Evolutionary conservation across 2,888 invertebrate genomes (phyloP).

Genomic region (Acanthosepion esculentum): DNA sequence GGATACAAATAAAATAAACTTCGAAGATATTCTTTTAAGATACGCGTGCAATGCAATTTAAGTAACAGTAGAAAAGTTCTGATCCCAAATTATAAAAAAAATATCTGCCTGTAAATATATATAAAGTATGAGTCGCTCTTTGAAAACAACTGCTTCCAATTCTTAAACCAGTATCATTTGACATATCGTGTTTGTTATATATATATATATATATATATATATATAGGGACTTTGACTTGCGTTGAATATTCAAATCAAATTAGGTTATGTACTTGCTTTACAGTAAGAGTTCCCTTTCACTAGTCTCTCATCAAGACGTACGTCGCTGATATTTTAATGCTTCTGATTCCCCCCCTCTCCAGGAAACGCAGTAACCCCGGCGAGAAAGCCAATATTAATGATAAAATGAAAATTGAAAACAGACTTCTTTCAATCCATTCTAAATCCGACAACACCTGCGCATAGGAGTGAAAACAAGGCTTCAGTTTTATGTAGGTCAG

Average conservation of each 20-base stretch:
- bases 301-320: not conserved
- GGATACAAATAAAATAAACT: too few species aligned
- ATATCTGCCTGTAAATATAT: too few species aligned
- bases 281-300: not conserved
- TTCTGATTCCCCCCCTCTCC: not conserved
- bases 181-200: too few species aligned
- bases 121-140: too few species aligned
- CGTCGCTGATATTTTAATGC: not conserved
- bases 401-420: conserved; percentile 21
- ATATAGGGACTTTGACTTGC: not conserved
- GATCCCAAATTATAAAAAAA: too few species aligned
- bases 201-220: not conserved
- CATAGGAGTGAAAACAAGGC: not conserved
- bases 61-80: too few species aligned
- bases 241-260: not conserved
- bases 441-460: not conserved
- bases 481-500: conserved; percentile 16
- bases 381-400: not conserved
- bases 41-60: too few species aligned
- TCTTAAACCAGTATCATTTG: too few species aligned
- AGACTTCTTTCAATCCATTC: not conserved
- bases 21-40: too few species aligned
- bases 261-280: not conserved
- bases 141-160: too few species aligned
- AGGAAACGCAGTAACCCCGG: not conserved